Base-by-base conservation (phyloP, 2,888 invertebrate species). In the Gortyna flavago region DNA sequence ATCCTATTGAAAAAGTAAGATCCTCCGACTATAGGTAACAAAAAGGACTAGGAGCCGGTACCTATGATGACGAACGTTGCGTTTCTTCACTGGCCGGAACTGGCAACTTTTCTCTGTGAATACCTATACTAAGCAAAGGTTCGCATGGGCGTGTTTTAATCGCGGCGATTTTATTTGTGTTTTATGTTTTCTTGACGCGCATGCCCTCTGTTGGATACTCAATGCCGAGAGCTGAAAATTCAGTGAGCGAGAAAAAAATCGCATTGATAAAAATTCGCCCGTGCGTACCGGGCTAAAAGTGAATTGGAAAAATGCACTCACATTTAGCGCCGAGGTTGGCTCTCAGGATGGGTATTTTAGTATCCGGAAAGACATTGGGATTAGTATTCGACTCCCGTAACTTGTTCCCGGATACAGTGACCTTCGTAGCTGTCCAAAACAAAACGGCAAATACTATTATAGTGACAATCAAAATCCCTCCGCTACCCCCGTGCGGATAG, bases 371-470 rank as follows among this genome's bases (percentile, higher is more conserved):
- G 72, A 74, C 79, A 84, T 77, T 81, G 76, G 80, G 82, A 76
- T 32, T 87, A 88, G 73, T 84, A 77, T 75, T 84, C 57, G 87
- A 75, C 32, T 84, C 76, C 65, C 83, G 81, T 82, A 81, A 77
- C 84, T 80, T 86, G 85, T 87, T 88, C 81, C 85, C 80, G 80
- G 85, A 80, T 83, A 86, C 67, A 67, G 75, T 61, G 77, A 80
- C 88, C 91, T 90, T 93, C 79, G 88, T 87, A 84, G 94, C 95
- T 95, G 93, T 94, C 94, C 95, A 95, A 94, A 94, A 95, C 89
- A 95, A 94, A 95, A 93, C 87, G 92, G 90, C 93, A 91, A 94
- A 92, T 92, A 92, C 93, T 90, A 93, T 93, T 92, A 94, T 88
- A 90, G 92, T 89, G 87, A 92, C 88, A 89, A 91, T 80, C 85